These are phyloP conservation scores for Podarcis siculus DNA, from an alignment of 2,797 vertebrate genomes.

Conservation along the genomic window DNA sequence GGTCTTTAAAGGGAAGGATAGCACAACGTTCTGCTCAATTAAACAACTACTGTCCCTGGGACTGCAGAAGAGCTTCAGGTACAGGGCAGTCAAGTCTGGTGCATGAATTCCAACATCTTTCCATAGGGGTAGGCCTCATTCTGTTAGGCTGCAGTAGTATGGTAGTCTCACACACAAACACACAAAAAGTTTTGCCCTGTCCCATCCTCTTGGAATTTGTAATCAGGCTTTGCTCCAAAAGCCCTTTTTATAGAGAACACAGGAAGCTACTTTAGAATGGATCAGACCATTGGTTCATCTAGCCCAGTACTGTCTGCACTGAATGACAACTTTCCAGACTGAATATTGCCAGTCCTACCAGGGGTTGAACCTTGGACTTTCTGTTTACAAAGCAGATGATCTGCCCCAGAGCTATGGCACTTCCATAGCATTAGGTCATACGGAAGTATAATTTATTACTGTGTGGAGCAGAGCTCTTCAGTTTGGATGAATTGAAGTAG, in stretches of 20 bases:
- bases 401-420: not conserved
- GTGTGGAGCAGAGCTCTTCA: not conserved
- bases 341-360: no score
- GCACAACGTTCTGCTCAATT: not conserved
- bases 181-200: not conserved
- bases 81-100: not conserved
- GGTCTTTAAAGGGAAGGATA: not conserved
- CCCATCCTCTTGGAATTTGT: not conserved
- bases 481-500: not conserved
- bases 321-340: no score
- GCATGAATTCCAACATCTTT: no score
- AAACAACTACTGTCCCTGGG: not conserved
- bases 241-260: no score
- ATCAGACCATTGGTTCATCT: no score
- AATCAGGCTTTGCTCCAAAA: not conserved
- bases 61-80: not conserved
- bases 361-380: no score
- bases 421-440: not conserved
- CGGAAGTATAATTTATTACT: not conserved
- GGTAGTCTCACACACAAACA: not conserved
- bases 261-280: no score
- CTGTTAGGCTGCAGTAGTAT: not conserved
- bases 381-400: no score
- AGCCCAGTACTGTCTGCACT: no score
- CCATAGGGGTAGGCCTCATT: not conserved